A percentile compares a stretch with the other conserved stretches of the same genome.
Evolutionary conservation across 2,797 vertebrate genomes (phyloP).

Genomic region (Sebastolobus alascanus): DNA sequence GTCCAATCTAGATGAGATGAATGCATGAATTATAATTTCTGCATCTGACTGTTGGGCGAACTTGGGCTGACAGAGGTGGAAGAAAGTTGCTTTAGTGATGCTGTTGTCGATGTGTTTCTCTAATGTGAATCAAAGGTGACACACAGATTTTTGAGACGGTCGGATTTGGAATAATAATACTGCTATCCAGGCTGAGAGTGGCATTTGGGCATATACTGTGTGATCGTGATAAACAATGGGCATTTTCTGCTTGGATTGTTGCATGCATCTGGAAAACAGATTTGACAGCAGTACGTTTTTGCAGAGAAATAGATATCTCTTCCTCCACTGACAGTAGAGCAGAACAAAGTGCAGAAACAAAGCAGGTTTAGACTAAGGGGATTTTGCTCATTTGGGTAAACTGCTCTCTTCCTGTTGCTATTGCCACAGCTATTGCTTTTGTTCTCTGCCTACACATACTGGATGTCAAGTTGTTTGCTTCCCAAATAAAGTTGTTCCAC

Average conservation of each 20-base stretch:
- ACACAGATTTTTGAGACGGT: background rate
- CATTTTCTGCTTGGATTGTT: background rate
- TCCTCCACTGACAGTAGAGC: conserved; percentile 1
- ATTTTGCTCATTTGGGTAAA: conserved; percentile 22
- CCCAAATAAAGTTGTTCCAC: background rate
- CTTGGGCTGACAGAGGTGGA: background rate
- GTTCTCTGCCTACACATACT: background rate
- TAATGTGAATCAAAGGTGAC: background rate
- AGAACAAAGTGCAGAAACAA: background rate
- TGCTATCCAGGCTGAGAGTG: background rate
- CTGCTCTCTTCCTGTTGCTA: background rate
- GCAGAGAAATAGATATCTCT: conserved; percentile 6
- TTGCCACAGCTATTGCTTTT: background rate
- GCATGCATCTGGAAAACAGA: background rate
- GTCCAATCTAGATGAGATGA: background rate
- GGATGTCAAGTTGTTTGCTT: background rate
- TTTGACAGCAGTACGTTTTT: conserved; percentile 1
- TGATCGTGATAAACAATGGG: conserved; percentile 4
- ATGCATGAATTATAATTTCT: background rate
- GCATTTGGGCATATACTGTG: background rate
- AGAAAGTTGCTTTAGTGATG: background rate
- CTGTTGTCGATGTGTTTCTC: background rate
- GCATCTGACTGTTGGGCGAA: background rate
- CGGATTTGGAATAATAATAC: background rate
- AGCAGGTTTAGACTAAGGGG: background rate